Conservation (phyloP, 2,888 invertebrate genomes). For the Caenorhabditis macrosperma region DNA sequence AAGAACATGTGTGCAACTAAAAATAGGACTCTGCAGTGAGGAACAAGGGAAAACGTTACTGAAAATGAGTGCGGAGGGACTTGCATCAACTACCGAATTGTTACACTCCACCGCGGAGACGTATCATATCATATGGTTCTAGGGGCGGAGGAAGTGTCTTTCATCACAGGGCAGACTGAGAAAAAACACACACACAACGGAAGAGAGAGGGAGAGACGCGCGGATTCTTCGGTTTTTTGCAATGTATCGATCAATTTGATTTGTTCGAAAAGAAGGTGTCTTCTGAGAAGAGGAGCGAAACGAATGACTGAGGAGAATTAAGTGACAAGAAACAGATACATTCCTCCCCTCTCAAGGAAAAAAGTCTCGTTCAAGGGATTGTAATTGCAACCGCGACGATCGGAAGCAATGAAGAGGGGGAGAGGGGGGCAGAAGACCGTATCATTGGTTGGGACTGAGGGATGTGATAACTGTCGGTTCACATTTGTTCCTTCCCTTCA, state of each 20-base stretch:
- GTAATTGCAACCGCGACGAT: slow-evolving; percentile 47
- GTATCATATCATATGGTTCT: slow-evolving; percentile 57
- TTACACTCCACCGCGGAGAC: slow-evolving; percentile 25
- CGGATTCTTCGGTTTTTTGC: slow-evolving; percentile 28
- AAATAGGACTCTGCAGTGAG: slow-evolving; percentile 17
- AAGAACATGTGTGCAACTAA: slow-evolving; percentile 37
- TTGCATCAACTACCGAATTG: background rate
- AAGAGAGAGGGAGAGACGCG: background rate
- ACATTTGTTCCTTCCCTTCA: slow-evolving; percentile 38
- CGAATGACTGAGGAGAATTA: slow-evolving; percentile 4
- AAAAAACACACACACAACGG: slow-evolving; percentile 26
- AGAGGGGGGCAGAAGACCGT: slow-evolving; percentile 35
- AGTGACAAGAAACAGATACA: slow-evolving; percentile 9
- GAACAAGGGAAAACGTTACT: background rate
- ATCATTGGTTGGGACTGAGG: slow-evolving; percentile 24
- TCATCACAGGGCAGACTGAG: slow-evolving; percentile 6
- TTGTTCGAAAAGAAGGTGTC: background rate
- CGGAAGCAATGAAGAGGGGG: background rate
- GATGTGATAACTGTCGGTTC: slow-evolving; percentile 34
- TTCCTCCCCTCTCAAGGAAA: no score
- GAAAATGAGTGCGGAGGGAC: slow-evolving; percentile 26
- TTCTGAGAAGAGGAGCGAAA: background rate
- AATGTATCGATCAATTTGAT: slow-evolving; percentile 17
- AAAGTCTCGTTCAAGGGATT: slow-evolving; percentile 37
- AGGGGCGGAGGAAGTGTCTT: background rate